Base-by-base conservation (phyloP, 2,888 invertebrate species). In the Rhabditoides inermis region DNA sequence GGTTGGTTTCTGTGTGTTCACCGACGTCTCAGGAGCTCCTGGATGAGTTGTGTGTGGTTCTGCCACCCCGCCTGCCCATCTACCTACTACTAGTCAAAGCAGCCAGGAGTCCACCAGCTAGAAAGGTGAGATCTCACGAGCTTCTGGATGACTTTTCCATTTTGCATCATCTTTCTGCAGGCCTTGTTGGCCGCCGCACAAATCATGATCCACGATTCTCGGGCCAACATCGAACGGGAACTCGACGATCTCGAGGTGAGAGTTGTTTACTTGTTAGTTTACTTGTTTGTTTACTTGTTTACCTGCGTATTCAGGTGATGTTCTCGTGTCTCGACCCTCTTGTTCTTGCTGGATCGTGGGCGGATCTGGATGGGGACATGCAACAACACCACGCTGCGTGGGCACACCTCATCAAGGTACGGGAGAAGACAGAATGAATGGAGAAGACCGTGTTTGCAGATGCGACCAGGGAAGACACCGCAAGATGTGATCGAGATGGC, bases 401-500 rank as follows among this genome's bases (percentile, higher is more conserved):
- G 68, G 61, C 63, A 18, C 62, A 68, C 37, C 51, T 61, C 44
- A 65, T 48, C 53, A 66, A 66, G 44, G 48, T 49, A 2, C 6
- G 7, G 6, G 15, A 32, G 32, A 32, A 32, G 15, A 32, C 32
- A 32, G 15, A 32, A 32, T 15, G 15, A 32, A 32, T n/a, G n/a
- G n/a, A n/a, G n/a, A n/a, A n/a, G n/a, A n/a, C n/a, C n/a, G n/a
- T n/a, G n/a, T n/a, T n/a, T n/a, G n/a, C 32, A 53, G 48, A 57
- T 60, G 41, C 59, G 62, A 42, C 49, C 55, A 36, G 47, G 62
- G 20, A 63, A 63, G 49, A 58, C 48, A n/a, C 60, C 63, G 1
- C 63, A 65, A 40, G 68, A 68, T 47, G 40, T 68, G 2, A 55
- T 63, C 26, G 62, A 65, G 37, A 50, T 68, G n/a, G 68, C 68